Base-by-base conservation (phyloP, 2,797 vertebrate genomes). In the Hyperoplus immaculatus region DNA sequence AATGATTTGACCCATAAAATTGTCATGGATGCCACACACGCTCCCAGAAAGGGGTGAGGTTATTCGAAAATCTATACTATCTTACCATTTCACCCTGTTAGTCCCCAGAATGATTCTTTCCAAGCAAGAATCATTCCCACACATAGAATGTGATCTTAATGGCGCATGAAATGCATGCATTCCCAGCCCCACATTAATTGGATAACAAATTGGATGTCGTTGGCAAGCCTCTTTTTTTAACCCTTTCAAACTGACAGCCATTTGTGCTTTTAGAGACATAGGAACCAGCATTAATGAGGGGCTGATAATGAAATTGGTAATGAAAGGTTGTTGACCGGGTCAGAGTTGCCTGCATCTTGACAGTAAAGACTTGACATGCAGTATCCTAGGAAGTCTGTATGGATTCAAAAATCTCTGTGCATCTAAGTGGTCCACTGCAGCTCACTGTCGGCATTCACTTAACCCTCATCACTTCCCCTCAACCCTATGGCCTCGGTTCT, bases 261-360 rank as follows among this genome's bases (percentile, higher is more conserved):
- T 29, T 47, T 77, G 77, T 87, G 85, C 84, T 87, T 91, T 83
- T 78, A 88, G 66, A 81, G 39, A 74, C 29, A 29, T 69, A 46
- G 86, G 77, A 89, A 89, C 85, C 89, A 91, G 85, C 84, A 81
- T 74, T 66, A 78, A 72, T 68, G 42, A 71, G 59, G 65, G 41
- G 51, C 57, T 53, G 64, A 21, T 36, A 11, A 81, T 77, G 14
- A 69, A 83, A 77, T 76, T 71, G 69, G 39, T 69, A 41, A 65
- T 15, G 58, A 62, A 45, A 38, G 61, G 68, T 66, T 74, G 39
- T 72, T 69, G 82, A 75, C 76, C 41, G 77, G 77, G 68, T 89
- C 70, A 51, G 88, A 91, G 91, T 88, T 91, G 86, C 69, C 85
- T 69, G 69, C 77, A 69, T 87, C 74, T 76, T 81, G 66, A 82